Conservation (phyloP, 2,797 vertebrate species). For the Crax fasciolata region DNA sequence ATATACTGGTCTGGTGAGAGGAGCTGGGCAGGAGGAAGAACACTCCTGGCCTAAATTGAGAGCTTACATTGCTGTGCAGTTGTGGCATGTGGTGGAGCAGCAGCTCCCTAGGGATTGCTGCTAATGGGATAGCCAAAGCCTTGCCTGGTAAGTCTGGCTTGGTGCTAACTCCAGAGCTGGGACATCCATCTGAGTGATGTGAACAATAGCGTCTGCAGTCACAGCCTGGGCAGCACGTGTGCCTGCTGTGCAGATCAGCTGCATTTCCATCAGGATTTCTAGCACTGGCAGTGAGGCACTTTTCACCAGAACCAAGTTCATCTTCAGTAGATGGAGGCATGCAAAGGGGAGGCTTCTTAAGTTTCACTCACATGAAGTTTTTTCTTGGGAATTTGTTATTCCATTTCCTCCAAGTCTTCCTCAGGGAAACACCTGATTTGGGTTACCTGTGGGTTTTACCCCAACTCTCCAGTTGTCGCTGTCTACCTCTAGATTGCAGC, state of each 20-base stretch:
- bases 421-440: neutral
- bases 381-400: slow-evolving; percentile 35
- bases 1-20: neutral
- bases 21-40: neutral
- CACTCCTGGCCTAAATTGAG: neutral
- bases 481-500: neutral
- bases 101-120: neutral
- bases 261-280: neutral
- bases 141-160: neutral
- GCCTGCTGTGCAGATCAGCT: neutral
- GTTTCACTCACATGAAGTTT: neutral
- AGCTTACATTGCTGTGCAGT: neutral
- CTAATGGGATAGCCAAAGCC: neutral
- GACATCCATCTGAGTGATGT: neutral
- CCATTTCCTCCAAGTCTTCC: slow-evolving; percentile 56
- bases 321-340: neutral
- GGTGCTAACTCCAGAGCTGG: slow-evolving; percentile 6
- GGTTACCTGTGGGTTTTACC: slow-evolving; percentile 23
- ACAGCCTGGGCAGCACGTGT: neutral
- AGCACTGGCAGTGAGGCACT: neutral
- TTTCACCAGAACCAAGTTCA: neutral
- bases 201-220: neutral
- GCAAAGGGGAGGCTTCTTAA: neutral
- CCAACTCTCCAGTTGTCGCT: neutral
- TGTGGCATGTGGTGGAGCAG: neutral